Evolutionary conservation across 2,888 invertebrate species (phyloP).

Genomic region (Malacosoma neustria): DNA sequence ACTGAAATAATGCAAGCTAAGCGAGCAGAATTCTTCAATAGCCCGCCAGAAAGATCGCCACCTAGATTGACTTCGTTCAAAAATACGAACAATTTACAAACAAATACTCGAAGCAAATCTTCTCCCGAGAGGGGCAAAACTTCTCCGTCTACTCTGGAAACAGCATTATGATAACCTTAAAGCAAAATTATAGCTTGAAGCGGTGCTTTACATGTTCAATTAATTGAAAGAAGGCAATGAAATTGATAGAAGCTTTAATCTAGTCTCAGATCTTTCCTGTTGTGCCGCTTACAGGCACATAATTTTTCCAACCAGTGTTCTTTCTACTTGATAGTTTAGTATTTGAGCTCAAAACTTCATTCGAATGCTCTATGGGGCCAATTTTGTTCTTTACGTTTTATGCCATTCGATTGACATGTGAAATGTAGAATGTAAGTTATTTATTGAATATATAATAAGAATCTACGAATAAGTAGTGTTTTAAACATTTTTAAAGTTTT

Average conservation of each 20-base stretch:
- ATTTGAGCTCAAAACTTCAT: conserved; percentile 42
- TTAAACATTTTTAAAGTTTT: conserved; percentile 64
- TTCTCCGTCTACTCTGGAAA: conserved; percentile 76
- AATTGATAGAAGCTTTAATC: conserved; percentile 70
- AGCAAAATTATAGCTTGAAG: conserved; percentile 20
- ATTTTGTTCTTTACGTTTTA: conserved; percentile 44
- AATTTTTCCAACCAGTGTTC: conserved; percentile 40
- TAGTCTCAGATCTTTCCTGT: conserved; percentile 61
- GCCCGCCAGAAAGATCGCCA: conserved; percentile 46
- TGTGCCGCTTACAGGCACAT: conserved; percentile 55
- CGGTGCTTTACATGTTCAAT: conserved; percentile 43
- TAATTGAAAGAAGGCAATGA: conserved; percentile 41
- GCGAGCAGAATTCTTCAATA: conserved; percentile 75
- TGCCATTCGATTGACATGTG: conserved; percentile 39
- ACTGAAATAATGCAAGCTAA: conserved; percentile 75
- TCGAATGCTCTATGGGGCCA: conserved; percentile 58
- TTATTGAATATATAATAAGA: conserved; percentile 58
- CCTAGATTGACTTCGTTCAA: conserved; percentile 58
- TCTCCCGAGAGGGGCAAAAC: conserved; percentile 52
- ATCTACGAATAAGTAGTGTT: conserved; percentile 49
- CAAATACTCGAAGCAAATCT: conserved; percentile 30
- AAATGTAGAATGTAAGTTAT: conserved; percentile 60
- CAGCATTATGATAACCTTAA: conserved; percentile 72
- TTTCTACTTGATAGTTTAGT: conserved; percentile 24
- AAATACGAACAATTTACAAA: conserved; percentile 31